A percentile compares a stretch with the other conserved stretches of the same genome.
Evolutionary conservation across 2,797 vertebrate genomes (phyloP).

Genomic region (Coreius guichenoti): DNA sequence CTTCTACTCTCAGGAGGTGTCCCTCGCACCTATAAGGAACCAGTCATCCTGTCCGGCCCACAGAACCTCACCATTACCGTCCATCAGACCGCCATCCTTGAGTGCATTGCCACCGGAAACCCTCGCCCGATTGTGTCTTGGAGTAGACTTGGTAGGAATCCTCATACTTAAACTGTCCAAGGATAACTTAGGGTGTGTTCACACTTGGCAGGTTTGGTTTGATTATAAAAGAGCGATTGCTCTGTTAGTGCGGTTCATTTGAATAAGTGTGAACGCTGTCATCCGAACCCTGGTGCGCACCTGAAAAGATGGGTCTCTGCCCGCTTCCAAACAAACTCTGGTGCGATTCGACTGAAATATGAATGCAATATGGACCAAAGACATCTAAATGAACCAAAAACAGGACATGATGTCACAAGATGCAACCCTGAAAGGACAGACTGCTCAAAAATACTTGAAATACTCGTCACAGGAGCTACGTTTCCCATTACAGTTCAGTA

Average conservation of each 20-base stretch:
- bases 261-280: background rate
- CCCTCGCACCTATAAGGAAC: constrained; percentile 77
- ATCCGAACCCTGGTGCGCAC: background rate
- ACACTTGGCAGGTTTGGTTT: background rate
- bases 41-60: constrained; percentile 80
- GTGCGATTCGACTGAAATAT: background rate
- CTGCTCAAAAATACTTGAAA: background rate
- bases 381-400: background rate
- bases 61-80: constrained; percentile 81
- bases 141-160: constrained; percentile 78
- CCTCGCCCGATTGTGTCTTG: constrained; percentile 81
- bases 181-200: background rate
- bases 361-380: background rate
- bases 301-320: background rate
- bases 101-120: constrained; percentile 81
- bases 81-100: constrained; percentile 79
- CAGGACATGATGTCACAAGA: background rate
- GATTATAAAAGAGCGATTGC: too few species aligned
- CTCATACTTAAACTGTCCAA: background rate
- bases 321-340: background rate
- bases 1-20: constrained; percentile 61
- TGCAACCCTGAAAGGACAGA: background rate
- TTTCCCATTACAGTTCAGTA: background rate
- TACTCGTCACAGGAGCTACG: background rate
- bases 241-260: background rate